These are phyloP conservation scores for Drosophila melanosoma DNA, from an alignment of 2,888 invertebrate genomes.

Conservation along the genomic window DNA sequence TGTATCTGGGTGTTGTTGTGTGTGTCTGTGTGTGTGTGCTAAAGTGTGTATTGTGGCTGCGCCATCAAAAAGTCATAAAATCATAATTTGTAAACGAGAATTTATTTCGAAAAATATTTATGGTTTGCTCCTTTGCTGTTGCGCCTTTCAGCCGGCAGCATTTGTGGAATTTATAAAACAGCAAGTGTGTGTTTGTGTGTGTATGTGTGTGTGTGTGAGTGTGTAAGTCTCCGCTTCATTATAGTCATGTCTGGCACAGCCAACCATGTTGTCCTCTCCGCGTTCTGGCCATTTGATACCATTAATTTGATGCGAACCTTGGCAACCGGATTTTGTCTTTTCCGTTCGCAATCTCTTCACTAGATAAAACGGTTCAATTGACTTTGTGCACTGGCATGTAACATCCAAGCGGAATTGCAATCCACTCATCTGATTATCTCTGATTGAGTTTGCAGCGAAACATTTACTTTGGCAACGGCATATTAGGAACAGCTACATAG, in stretches of 20 bases:
- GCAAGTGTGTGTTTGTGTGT: slow-evolving; percentile 5
- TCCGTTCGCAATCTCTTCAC: slow-evolving; percentile 40
- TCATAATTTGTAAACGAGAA: slow-evolving; percentile 83
- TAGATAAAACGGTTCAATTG: slow-evolving; percentile 56
- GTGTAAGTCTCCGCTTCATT: slow-evolving; percentile 59
- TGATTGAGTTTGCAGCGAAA: slow-evolving; percentile 5
- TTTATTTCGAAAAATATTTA: slow-evolving; percentile 81
- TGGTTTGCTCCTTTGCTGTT: slow-evolving; percentile 61
- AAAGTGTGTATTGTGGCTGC: slow-evolving; percentile 54
- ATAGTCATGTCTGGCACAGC: slow-evolving; percentile 57
- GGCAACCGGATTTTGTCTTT: slow-evolving; percentile 43
- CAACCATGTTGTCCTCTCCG: slow-evolving; percentile 23
- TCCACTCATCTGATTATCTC: slow-evolving; percentile 10
- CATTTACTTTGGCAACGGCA: neutral
- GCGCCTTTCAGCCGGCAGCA: slow-evolving; percentile 46
- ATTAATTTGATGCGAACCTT: slow-evolving; percentile 60
- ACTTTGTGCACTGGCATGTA: slow-evolving; percentile 48
- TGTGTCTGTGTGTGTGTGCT: neutral
- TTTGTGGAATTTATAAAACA: slow-evolving; percentile 58
- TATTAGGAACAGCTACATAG: neutral
- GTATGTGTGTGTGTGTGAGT: slow-evolving; percentile 18
- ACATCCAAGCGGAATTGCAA: slow-evolving; percentile 15
- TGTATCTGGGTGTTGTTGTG: neutral
- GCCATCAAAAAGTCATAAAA: slow-evolving; percentile 83
- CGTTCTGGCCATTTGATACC: slow-evolving; percentile 36